These are phyloP conservation scores for Streptopelia turtur DNA, from an alignment of 2,797 vertebrate genomes.

Conservation along the genomic window DNA sequence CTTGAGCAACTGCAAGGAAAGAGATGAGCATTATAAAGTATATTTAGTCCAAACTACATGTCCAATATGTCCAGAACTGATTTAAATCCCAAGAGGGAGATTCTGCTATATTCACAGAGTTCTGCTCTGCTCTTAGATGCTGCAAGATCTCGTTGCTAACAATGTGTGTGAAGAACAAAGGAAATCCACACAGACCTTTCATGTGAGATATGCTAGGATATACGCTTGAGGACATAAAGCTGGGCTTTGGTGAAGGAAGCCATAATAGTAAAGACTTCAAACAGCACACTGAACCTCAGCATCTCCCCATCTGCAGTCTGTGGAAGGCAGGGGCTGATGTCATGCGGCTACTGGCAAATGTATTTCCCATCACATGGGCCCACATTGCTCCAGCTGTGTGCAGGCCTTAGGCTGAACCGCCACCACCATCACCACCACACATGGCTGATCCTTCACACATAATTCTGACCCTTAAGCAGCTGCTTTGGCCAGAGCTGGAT, in stretches of 20 bases:
- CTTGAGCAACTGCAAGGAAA: background rate
- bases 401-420: background rate
- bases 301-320: background rate
- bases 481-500: background rate
- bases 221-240: background rate
- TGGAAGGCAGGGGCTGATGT: background rate
- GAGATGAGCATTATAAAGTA: background rate
- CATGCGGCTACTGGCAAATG: background rate
- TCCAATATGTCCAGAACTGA: background rate
- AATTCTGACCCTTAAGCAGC: background rate
- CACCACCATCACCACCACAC: too few species aligned
- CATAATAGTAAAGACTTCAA: background rate
- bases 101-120: background rate
- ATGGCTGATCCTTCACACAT: background rate
- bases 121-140: background rate
- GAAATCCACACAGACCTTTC: background rate
- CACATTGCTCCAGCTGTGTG: too few species aligned
- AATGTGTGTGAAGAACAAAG: background rate
- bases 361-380: rapidly evolving
- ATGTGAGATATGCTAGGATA: background rate
- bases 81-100: background rate
- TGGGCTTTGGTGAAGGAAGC: background rate
- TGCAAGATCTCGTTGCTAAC: background rate
- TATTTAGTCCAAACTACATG: background rate
- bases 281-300: background rate